Base-by-base conservation (phyloP, 1,140 invertebrate species). In the Coptotermes formosanus region DNA sequence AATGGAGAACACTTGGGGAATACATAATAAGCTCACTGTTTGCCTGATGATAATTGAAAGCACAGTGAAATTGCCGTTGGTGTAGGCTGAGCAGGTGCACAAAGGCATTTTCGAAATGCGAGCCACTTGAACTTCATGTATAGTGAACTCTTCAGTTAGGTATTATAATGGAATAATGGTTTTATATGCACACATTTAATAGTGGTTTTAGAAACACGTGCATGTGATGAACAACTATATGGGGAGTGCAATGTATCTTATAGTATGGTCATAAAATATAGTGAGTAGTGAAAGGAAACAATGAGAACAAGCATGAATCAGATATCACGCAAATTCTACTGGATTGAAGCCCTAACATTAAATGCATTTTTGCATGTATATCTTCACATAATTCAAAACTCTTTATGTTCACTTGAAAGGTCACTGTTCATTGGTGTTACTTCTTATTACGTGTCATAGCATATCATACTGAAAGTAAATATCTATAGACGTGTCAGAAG, bases 21-120 rank as follows among this genome's bases (percentile, higher is more conserved):
- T 75, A 75, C 1, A 75, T 75, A 75, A 75, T 75, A 75, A 75
- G 64, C 64, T 75, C 9, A 30, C 64, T 75, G 64, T 25, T 75
- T n/a, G 64, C n/a, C n/a, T 75, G 64, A 75, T 75, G 64, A 75
- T 75, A 75, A 75, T 75, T 75, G 64, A 75, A 75, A 75, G 64
- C 64, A 75, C n/a, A 30, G 64, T 75, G n/a, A 25, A 75, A 75
- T n/a, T 9, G 64, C 64, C 64, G 64, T 6, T 30, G n/a, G 7
- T 38, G 38, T 75, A 75, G 25, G 25, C 8, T 30, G 64, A 30
- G n/a, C 1, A 75, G 64, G 64, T 14, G n/a, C n/a, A 75, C 64
- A 75, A 75, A 75, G 64, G 64, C 64, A 75, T 75, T n/a, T 75
- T 75, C 64, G 25, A 75, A 75, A 30, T 75, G 64, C n/a, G 64